These are phyloP conservation scores for Dimorphilus gyrociliatus DNA, from an alignment of 2,888 invertebrate species.

Conservation along the genomic window DNA sequence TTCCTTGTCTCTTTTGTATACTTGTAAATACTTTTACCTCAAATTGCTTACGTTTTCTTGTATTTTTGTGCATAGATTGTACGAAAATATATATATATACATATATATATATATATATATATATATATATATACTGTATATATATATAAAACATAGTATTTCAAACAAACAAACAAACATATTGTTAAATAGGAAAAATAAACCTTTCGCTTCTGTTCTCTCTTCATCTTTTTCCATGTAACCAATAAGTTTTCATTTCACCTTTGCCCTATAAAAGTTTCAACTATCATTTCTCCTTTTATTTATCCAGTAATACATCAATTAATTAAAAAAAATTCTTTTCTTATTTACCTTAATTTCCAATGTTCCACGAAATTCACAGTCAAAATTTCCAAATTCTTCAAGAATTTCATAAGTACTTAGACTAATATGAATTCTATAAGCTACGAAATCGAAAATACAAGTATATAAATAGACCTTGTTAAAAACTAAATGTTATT, in stretches of 20 bases:
- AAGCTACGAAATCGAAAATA: slow-evolving; percentile 14
- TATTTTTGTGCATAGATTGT: too few species aligned
- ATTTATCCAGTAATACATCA: not conserved
- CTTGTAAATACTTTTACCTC: too few species aligned
- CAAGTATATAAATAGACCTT: not conserved
- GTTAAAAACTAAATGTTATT: not conserved
- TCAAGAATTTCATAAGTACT: slow-evolving; percentile 16
- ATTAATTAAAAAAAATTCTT: slow-evolving; percentile 1
- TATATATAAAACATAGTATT: too few species aligned
- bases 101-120: too few species aligned
- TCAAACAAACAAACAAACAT: too few species aligned
- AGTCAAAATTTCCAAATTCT: slow-evolving; percentile 12
- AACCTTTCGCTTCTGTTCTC: too few species aligned
- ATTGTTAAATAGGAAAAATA: too few species aligned
- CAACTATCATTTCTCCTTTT: not conserved
- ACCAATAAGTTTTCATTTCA: slow-evolving; percentile 11
- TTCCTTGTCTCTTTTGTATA: too few species aligned
- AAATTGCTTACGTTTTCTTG: too few species aligned
- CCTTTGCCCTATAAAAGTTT: slow-evolving; percentile 10
- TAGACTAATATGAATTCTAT: slow-evolving; percentile 22
- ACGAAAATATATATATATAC: too few species aligned
- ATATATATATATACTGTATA: too few species aligned
- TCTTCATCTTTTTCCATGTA: slow-evolving; percentile 4
- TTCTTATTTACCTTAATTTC: slow-evolving; percentile 17
- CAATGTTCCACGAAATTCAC: slow-evolving; percentile 16